Percentiles rank a stretch among this genome's conserved stretches.
Conservation (phyloP, 2,888 invertebrate genomes). For the Osedax fenrisi region DNA sequence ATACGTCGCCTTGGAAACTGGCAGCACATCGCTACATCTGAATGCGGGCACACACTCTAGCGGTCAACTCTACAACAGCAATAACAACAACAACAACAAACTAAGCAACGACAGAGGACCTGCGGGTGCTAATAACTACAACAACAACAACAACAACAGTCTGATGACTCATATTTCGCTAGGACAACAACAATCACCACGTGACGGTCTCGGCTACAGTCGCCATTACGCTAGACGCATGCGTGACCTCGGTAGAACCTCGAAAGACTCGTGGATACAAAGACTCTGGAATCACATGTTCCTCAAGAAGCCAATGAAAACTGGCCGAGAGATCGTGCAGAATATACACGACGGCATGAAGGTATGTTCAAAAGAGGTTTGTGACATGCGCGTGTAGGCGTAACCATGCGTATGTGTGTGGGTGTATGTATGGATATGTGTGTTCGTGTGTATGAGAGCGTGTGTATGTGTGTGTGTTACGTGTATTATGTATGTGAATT, state of each 20-base stretch:
- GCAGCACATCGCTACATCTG: too few species aligned
- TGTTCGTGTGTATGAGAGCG: not conserved
- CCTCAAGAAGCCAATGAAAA: not conserved
- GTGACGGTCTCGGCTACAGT: conserved; percentile 32
- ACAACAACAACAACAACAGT: too few species aligned
- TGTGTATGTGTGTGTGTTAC: not conserved
- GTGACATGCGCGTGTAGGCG: not conserved
- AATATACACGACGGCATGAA: not conserved
- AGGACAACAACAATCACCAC: conserved; percentile 47
- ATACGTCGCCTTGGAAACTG: too few species aligned
- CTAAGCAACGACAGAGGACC: too few species aligned
- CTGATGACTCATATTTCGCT: too few species aligned
- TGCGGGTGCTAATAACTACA: too few species aligned
- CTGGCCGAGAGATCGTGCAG: not conserved
- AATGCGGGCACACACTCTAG: too few species aligned
- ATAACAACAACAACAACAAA: too few species aligned
- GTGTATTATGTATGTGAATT: too few species aligned
- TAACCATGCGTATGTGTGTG: not conserved
- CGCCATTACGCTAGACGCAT: conserved; percentile 36
- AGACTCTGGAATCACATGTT: conserved; percentile 34
- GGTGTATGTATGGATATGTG: not conserved
- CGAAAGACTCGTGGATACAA: conserved; percentile 36
- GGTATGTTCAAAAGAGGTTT: not conserved
- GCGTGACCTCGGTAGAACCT: conserved; percentile 33
- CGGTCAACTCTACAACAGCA: too few species aligned